phyloP scores from a whole-genome alignment of 2,113 vertebrate genomes.

The Scalopus aquaticus region DNA sequence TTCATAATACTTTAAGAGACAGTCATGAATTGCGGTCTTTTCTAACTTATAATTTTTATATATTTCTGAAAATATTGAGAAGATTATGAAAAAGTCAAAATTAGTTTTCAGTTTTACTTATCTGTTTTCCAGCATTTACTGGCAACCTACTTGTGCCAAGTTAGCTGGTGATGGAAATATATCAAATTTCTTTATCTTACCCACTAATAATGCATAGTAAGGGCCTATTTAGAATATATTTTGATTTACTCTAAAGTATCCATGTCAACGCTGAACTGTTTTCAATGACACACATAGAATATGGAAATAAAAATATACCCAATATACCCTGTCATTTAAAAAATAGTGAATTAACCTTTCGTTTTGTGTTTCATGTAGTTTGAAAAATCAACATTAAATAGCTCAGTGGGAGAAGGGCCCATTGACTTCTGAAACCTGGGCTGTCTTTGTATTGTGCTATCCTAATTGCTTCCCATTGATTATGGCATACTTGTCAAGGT shows the following conservation, averaged over 20 bases:
- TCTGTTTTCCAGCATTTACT: conserved; percentile 17
- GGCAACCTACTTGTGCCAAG: neutral
- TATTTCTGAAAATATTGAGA: conserved; percentile 16
- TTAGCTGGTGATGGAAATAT: neutral
- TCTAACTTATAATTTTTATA: neutral
- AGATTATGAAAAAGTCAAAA: neutral
- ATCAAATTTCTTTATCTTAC: neutral
- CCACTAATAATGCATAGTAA: neutral
- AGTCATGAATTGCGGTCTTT: neutral
- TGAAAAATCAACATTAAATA: conserved; percentile 45
- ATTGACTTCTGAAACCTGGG: neutral
- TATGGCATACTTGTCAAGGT: neutral
- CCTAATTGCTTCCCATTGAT: conserved; percentile 54
- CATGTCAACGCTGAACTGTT: neutral
- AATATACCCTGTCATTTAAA: neutral
- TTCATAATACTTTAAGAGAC: neutral
- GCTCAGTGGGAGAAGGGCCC: neutral
- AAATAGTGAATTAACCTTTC: neutral
- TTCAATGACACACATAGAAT: neutral
- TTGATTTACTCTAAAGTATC: neutral
- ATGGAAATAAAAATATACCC: neutral
- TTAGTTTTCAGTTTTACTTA: neutral
- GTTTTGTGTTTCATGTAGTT: neutral
- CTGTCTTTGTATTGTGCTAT: neutral
- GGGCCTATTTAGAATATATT: neutral